Percentiles rank a stretch among this genome's conserved stretches.
These are phyloP conservation scores for Phyllotis vaccarum DNA, from an alignment of 2,797 vertebrate species.

Conservation along the genomic window DNA sequence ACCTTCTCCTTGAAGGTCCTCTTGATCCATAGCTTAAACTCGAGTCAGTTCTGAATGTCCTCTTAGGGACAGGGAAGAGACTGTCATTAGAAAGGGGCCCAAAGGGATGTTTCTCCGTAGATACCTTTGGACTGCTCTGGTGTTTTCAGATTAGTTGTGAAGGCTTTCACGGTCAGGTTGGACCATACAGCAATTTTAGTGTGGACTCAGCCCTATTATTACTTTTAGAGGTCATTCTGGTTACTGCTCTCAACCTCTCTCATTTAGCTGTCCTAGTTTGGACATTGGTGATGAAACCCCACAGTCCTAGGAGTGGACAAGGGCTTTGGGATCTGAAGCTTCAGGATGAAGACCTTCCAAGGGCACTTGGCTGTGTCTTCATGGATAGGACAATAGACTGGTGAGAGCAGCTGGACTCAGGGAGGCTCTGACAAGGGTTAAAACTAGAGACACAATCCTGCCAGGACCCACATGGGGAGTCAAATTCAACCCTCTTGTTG, in stretches of 20 bases:
- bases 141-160: neutral
- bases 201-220: neutral
- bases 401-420: neutral
- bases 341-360: neutral
- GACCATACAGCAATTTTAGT: neutral
- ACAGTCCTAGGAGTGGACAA: neutral
- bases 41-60: neutral
- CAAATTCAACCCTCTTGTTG: neutral
- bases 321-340: neutral
- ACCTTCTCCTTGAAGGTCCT: neutral
- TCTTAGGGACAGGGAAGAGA: neutral
- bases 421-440: neutral
- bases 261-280: neutral
- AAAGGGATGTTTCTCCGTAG: neutral
- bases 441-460: neutral
- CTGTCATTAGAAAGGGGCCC: fast-evolving
- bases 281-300: neutral
- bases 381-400: neutral
- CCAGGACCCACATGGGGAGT: neutral
- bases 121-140: neutral
- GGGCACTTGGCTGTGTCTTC: neutral
- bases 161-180: neutral
- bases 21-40: neutral
- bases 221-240: neutral
- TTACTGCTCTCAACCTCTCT: neutral